phyloP scores from a whole-genome alignment of 2,888 invertebrate species.

The Drosophila hamatofila region DNA sequence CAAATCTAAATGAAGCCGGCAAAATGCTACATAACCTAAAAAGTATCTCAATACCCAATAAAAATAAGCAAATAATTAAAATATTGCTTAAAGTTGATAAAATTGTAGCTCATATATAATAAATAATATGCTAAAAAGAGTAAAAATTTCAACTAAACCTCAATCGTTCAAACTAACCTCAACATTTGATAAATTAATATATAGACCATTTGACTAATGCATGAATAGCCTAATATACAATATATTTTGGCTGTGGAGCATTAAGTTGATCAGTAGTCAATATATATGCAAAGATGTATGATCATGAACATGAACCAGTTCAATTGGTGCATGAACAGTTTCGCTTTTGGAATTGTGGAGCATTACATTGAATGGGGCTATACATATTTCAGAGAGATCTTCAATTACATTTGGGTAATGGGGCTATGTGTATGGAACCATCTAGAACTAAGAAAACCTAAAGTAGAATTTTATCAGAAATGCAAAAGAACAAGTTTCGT shows the following conservation, averaged over 20 bases:
- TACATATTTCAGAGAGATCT: background rate
- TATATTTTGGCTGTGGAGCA: conserved; percentile 10
- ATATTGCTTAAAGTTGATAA: too few species aligned
- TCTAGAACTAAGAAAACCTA: background rate
- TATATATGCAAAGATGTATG: background rate
- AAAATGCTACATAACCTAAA: too few species aligned
- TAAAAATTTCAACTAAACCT: background rate
- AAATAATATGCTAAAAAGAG: background rate
- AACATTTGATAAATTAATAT: background rate
- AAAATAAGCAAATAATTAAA: too few species aligned
- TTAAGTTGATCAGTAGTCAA: conserved; percentile 3
- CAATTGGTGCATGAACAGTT: conserved; percentile 30
- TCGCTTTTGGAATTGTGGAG: conserved; percentile 31
- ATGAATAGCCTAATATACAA: conserved; percentile 11
- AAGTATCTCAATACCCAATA: too few species aligned
- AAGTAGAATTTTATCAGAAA: conserved; percentile 21
- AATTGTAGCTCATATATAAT: background rate
- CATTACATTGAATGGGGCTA: conserved; percentile 1
- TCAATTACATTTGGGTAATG: background rate
- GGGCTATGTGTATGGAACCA: background rate
- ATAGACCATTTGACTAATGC: conserved; percentile 1
- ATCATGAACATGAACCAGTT: conserved; percentile 6
- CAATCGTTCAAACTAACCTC: too few species aligned
- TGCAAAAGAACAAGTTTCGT: background rate
- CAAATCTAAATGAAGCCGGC: too few species aligned